Base-by-base conservation (phyloP, 2,113 vertebrate genomes). In the Motacilla tschutschensis region DNA sequence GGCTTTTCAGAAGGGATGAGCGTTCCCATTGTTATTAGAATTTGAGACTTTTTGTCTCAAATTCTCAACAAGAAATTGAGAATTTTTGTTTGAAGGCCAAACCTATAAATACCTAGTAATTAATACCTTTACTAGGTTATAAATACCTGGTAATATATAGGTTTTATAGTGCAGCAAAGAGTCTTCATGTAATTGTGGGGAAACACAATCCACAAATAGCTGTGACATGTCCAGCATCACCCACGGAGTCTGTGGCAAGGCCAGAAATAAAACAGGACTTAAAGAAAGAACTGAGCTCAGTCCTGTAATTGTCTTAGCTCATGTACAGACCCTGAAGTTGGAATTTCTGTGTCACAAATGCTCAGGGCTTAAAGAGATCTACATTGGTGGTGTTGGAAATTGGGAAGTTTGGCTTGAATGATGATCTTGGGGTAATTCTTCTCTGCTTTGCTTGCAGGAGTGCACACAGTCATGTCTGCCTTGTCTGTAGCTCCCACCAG, bases 401-500 rank as follows among this genome's bases (percentile, higher is more conserved):
- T 6, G 44, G 70, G 57, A 79, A 36, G 14, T 59, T 31, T 40
- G 55, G 21, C 25, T 17, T 14, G 25, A 51, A 31, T 41, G 4
- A 14, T 43, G 35, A 41, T 38, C 3, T 47, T 19, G n/a, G 72
- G 79, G 12, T 88, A 53, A 86, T 50, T 70, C 11, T 65, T 50
- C 15, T 76, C 46, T 80, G 35, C 67, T 78, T 88, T 60, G 58
- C 64, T 91, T 96, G 29, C 97, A 99, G 99, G 98, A 54, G 97
- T 99, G 64, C 96, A 97, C 83, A 95, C 64, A 33, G 96, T 98
- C 14, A 96, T 99, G 95, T 97, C 97, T 22, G 79, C 96, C 38
- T 96, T 99, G 80, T 99, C 99, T 0, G 96, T 94, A 41, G 98
- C 98, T 53, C 99, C 99, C 28, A 95, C 96, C 91, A 98, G 95